These are phyloP conservation scores for Crocuta crocuta DNA, from an alignment of 2,113 vertebrate genomes.

Conservation along the genomic window DNA sequence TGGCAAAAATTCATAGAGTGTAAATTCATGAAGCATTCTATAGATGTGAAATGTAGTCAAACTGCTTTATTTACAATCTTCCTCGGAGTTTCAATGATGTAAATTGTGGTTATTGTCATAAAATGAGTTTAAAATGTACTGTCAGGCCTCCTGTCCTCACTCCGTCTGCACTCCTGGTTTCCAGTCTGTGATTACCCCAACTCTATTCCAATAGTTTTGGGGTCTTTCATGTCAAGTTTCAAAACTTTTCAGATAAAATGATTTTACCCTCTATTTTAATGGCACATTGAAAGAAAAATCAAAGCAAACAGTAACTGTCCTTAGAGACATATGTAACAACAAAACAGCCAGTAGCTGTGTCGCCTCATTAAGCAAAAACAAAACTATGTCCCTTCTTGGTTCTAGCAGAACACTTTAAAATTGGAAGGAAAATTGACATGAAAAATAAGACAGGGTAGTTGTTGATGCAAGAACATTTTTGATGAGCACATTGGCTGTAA, in stretches of 20 bases:
- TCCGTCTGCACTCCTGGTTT: neutral
- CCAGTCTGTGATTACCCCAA: neutral
- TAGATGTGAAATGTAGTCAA: neutral
- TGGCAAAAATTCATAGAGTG: neutral
- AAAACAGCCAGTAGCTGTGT: neutral
- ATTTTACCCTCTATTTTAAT: neutral
- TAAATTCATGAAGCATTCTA: neutral
- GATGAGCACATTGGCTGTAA: neutral
- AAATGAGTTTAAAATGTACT: neutral
- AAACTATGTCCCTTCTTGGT: neutral
- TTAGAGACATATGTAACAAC: neutral
- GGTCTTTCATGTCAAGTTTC: neutral
- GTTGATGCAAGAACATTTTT: neutral
- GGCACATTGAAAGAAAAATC: neutral
- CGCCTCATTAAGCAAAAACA: neutral
- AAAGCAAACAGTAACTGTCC: neutral
- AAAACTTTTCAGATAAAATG: neutral
- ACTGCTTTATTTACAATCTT: neutral
- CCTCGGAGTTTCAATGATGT: neutral
- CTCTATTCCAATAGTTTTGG: neutral
- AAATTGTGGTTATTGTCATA: neutral
- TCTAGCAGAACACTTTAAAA: conserved; percentile 20
- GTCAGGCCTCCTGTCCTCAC: neutral
- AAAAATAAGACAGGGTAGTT: neutral
- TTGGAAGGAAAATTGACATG: neutral